Evolutionary conservation across 2,888 invertebrate species (phyloP).

Genomic region (Tenthredo scrophulariae): DNA sequence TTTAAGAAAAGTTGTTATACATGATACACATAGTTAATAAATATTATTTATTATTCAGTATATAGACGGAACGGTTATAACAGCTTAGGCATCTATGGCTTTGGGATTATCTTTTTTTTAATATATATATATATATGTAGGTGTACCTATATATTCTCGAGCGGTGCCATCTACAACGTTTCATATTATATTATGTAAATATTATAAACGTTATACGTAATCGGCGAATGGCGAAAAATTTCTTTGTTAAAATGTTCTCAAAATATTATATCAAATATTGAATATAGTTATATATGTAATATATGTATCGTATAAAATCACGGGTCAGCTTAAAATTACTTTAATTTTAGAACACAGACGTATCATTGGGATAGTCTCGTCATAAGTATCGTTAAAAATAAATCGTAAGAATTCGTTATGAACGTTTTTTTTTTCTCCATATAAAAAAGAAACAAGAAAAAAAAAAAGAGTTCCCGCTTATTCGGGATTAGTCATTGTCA

Average conservation of each 20-base stretch:
- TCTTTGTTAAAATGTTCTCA: conserved; percentile 13
- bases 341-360: neutral
- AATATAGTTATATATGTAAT: neutral
- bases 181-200: neutral
- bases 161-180: neutral
- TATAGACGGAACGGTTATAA: conserved; percentile 34
- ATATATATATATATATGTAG: neutral
- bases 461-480: neutral
- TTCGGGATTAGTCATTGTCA: neutral
- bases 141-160: neutral
- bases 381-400: neutral
- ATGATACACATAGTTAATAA: conserved; percentile 11
- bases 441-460: neutral
- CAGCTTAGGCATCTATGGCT: conserved; percentile 40
- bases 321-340: conserved; percentile 6
- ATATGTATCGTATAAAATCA: conserved; percentile 27
- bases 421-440: neutral
- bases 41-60: conserved; percentile 16
- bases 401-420: neutral
- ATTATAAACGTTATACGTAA: conserved; percentile 24
- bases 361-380: neutral
- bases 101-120: conserved; percentile 20
- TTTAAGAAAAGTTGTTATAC: conserved; percentile 2
- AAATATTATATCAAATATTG: conserved; percentile 44
- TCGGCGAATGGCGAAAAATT: neutral